Evolutionary conservation across 2,797 vertebrate species (phyloP), one percentile per base, ranked within the genome.

Genomic region (Mormyrus proboscirostris): DNA sequence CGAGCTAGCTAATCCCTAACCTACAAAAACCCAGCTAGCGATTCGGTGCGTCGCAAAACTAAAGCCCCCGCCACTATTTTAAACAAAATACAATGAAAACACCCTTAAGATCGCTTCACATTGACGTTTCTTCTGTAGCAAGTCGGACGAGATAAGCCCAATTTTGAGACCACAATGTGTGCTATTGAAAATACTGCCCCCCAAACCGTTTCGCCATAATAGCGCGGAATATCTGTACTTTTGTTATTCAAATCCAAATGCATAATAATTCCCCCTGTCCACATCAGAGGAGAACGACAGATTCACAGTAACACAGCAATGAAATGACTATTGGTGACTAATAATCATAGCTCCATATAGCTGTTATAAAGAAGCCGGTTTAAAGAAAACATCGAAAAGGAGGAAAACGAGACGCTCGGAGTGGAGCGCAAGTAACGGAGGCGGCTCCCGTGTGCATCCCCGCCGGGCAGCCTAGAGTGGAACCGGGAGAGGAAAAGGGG

Each of bases 1-100:
- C 95, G 95, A 92, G 93, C 92, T 94, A 94, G 95, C 91, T 97
- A 97, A 97, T 96, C 96, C 96, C 96, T 96, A 95, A 96, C 96
- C 97, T 95, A 96, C 96, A 97, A 95, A 95, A 73, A 73, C 95
- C 93, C 92, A 94, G 94, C 92, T 90, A 96, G 90, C 94, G 94
- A 88, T 95, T 57, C 90, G 92, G 93, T 93, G 92, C 94, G 93
- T 94, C 94, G 93, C 92, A 92, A 94, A 93, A 93, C 57, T 19
- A 73, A 25, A 65, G 47, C 88, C 19, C 25, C 16, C 73, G 29
- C 41, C 44, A 89, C 69, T 89, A 89, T 91, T 90, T 88, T 88
- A 59, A 87, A 88, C 73, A 59, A 89, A 73, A 88, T 89, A 33
- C 83, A 47, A 83, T 5, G 85, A 44, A 49, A 87, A 73, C 51